Evolutionary conservation across 2,888 invertebrate species (phyloP), one percentile per base, ranked within the genome.

Genomic region (Lepidocyrtoides sp.): DNA sequence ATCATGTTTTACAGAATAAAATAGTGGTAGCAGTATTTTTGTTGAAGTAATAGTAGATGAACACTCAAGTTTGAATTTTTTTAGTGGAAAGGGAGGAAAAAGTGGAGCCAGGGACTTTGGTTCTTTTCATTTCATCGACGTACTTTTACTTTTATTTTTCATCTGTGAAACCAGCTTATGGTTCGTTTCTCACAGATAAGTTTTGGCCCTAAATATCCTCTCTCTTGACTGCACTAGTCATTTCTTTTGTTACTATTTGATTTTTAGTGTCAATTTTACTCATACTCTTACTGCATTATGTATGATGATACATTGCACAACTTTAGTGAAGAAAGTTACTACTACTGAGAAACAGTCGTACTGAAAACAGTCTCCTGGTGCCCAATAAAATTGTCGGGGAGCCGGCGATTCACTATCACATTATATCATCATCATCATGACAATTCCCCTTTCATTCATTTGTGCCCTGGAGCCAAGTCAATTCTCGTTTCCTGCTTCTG

Each of bases 151-250:
- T 86, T 51, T 77, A 60, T 60, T 82, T 81, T 72, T 66, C 57
- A n/a, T n/a, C 36, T 77, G 44, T 29, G 63, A 72, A 77, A 63
- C 75, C 75, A 36, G 77, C 89, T 89, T 89, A 89, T 72, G 89
- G 83, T 75, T 89, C 60, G 77, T 83, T 89, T 89, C 89, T 89
- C 89, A 83, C 60, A 83, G 89, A 89, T 89, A 89, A 89, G 32
- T 63, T 89, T 89, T n/a, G 17, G 57, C 14, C 7, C 20, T 79
- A 32, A 23, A 57, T 79, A 26, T 79, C 12, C 60, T 8, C 8
- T 36, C 36, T 36, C 36, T 36, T 36, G 4, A 3, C 54, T 54
- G 17, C 36, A 17, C 36, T 17, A 32, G 4, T 75, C 17, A 17
- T n/a, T 41, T 75, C 26, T 26, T 89, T 41, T 89, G 48, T 54